Evolutionary conservation across 1,140 invertebrate genomes (phyloP).

Genomic region (Ostrea denselamellosa): DNA sequence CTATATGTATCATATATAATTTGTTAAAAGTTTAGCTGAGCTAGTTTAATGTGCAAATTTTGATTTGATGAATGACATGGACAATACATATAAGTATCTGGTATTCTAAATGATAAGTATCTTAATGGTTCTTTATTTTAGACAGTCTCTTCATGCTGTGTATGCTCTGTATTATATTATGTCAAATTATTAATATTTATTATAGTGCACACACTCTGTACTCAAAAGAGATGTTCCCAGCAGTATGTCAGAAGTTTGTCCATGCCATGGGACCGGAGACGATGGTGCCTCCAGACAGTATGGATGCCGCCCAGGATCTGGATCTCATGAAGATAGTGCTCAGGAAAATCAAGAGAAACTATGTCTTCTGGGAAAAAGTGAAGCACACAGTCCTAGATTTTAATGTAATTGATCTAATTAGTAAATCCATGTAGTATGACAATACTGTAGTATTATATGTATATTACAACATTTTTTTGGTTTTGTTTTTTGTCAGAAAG

Average conservation of each 20-base stretch:
- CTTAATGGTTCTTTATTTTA: too few relatives aligned
- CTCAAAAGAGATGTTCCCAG: background rate
- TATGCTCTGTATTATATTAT: too few relatives aligned
- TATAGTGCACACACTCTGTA: background rate
- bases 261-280: conserved; percentile 8
- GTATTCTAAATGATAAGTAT: too few relatives aligned
- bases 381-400: conserved; percentile 7
- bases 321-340: background rate
- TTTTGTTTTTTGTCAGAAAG: too few relatives aligned
- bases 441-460: too few relatives aligned
- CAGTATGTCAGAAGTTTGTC: conserved; percentile 28
- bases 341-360: background rate
- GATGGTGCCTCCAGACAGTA: background rate
- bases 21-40: too few relatives aligned
- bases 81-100: too few relatives aligned
- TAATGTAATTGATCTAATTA: background rate
- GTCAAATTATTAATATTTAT: background rate
- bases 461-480: too few relatives aligned
- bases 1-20: too few relatives aligned
- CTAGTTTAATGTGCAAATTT: too few relatives aligned
- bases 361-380: conserved; percentile 28
- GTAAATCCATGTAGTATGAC: background rate
- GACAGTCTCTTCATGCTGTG: too few relatives aligned
- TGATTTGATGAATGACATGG: too few relatives aligned
- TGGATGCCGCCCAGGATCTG: background rate